Evolutionary conservation across 2,888 invertebrate genomes (phyloP), one percentile per base, ranked within the genome.

Genomic region (Hanleya hanleyi): DNA sequence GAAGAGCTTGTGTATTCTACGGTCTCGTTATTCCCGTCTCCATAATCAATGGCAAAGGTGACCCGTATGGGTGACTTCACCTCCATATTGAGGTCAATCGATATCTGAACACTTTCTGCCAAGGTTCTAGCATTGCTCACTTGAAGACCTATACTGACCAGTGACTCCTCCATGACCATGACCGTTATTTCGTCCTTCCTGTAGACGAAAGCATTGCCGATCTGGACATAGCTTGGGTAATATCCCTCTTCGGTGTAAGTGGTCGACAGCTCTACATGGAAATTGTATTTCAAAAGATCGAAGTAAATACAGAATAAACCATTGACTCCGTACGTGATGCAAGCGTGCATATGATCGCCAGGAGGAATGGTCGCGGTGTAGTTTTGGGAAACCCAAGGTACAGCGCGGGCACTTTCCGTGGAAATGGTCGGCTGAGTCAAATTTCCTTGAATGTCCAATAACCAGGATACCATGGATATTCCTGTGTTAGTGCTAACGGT

Each of bases 151-250:
- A 86, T 81, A 7, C 71, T 74, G 7, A 47, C 74, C n/a, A 89
- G 74, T 0, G 86, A 85, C n/a, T 88, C 83, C 69, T 90, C 88
- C n/a, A n/a, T n/a, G 3, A 89, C 85, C 1, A 87, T 86, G 3
- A 89, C 80, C 5, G 83, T 77, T 62, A 81, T 62, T 12, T 71
- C 77, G 5, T 73, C 73, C 0, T 66, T 71, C n/a, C 70, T 72
- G 29, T 64, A 73, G 51, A 86, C 84, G n/a, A 89, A 77, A 69
- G 86, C 87, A 64, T 89, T 89, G 29, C 80, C 82, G 0, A 84
- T 77, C 18, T 70, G 78, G 0, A 84, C 81, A 4, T 67, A 74
- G 7, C 88, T 70, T 1, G 79, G 75, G 70, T 85, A 88, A 29
- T 83, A 83, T 4, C 88, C 88, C 1, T 87, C 79, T 1, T 64